Percentiles rank a stretch among this genome's conserved stretches.
phyloP scores from a whole-genome alignment of 2,888 invertebrate species.

The Amphipoea lucens region DNA sequence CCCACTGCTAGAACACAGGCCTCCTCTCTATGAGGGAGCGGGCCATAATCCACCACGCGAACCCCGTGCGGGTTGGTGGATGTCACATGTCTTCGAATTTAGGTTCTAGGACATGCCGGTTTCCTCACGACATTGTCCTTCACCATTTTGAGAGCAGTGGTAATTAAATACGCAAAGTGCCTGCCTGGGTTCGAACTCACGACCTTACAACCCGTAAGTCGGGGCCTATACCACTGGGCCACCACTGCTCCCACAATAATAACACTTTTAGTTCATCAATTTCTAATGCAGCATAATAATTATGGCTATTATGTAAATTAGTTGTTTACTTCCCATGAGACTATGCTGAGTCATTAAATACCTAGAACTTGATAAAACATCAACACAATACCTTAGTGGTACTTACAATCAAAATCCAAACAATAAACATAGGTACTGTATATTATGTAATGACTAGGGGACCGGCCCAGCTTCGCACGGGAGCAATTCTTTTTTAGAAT shows the following conservation, averaged over 20 bases:
- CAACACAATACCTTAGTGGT: slow-evolving; percentile 3
- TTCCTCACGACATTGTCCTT: neutral
- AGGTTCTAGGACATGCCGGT: neutral
- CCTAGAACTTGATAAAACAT: slow-evolving; percentile 17
- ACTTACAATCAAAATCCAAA: slow-evolving; percentile 16
- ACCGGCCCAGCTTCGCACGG: no score
- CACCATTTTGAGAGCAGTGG: neutral
- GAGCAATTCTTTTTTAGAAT: no score
- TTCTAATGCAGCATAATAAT: slow-evolving; percentile 1
- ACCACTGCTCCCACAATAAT: neutral
- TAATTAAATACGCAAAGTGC: neutral
- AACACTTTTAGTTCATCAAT: slow-evolving; percentile 6
- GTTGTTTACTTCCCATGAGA: slow-evolving; percentile 11
- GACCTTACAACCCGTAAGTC: neutral
- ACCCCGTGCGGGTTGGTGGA: neutral
- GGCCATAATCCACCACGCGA: neutral
- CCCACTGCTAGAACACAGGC: neutral
- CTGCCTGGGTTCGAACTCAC: neutral
- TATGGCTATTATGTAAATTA: slow-evolving; percentile 17
- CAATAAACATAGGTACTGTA: slow-evolving; percentile 1
- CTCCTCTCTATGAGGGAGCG: neutral
- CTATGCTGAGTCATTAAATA: slow-evolving; percentile 16
- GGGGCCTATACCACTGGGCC: neutral
- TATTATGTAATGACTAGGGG: slow-evolving; percentile 6
- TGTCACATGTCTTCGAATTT: neutral